These are phyloP conservation scores for Genyomyrus donnyi DNA, from an alignment of 2,113 vertebrate species.

Conservation along the genomic window DNA sequence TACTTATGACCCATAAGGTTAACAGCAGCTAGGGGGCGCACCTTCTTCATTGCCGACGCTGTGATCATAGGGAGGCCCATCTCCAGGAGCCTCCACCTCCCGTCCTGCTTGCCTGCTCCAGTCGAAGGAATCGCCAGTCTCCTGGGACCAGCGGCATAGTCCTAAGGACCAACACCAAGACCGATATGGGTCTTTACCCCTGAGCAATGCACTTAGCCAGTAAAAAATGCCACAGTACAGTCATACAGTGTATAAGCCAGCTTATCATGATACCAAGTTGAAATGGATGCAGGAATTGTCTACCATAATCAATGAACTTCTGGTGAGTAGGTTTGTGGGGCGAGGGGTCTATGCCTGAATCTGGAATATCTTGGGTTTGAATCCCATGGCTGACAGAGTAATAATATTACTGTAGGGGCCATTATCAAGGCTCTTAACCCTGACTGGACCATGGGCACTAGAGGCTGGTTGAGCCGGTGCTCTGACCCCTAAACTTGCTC, in stretches of 20 bases:
- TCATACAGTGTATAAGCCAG: not conserved
- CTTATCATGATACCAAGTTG: not conserved
- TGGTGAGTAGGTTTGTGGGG: not conserved
- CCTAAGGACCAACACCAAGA: not conserved
- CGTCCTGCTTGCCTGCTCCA: constrained; percentile 50
- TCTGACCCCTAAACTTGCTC: not conserved
- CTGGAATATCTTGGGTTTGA: not conserved
- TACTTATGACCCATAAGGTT: not conserved
- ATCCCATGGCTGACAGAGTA: not conserved
- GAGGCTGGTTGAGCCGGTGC: not conserved
- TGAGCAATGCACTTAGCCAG: not conserved
- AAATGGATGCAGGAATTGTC: not conserved
- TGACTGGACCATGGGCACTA: not conserved
- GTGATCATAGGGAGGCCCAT: constrained; percentile 59
- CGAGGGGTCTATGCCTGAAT: not conserved
- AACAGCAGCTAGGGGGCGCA: constrained; percentile 23
- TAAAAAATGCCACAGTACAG: not conserved
- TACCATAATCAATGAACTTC: not conserved
- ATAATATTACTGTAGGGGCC: not conserved
- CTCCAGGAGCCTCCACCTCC: constrained; percentile 36
- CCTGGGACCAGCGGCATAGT: constrained; percentile 56
- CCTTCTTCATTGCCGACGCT: constrained; percentile 53
- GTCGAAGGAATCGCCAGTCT: constrained; percentile 37
- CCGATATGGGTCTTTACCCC: not conserved
- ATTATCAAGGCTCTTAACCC: not conserved